A percentile compares a stretch with the other conserved stretches of the same genome.
Evolutionary conservation across 2,797 vertebrate genomes (phyloP).

Genomic region (Sarcophilus harrisii): DNA sequence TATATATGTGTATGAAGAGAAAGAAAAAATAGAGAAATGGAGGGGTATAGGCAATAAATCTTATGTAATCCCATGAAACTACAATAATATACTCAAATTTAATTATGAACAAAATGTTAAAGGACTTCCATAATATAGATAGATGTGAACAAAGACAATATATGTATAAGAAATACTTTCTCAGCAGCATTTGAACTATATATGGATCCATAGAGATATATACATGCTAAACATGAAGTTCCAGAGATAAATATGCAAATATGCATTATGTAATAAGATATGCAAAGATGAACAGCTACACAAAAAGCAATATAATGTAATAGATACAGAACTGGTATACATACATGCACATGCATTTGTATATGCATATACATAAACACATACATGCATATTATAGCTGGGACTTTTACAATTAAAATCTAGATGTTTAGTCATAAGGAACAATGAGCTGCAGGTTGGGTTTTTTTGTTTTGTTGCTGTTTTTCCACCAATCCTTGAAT

Average conservation of each 20-base stretch:
- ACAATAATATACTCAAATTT: background rate
- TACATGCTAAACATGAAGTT: background rate
- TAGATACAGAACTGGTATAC: background rate
- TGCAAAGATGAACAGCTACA: no score
- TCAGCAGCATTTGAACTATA: background rate
- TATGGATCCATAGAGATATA: background rate
- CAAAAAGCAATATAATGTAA: background rate
- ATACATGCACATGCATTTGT: background rate
- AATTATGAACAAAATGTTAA: background rate
- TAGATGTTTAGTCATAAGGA: background rate
- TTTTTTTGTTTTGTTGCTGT: background rate
- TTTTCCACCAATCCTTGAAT: background rate
- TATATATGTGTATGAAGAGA: background rate
- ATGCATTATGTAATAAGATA: background rate
- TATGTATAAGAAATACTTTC: background rate
- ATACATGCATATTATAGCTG: background rate
- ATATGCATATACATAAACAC: background rate
- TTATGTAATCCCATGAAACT: background rate
- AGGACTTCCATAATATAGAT: background rate
- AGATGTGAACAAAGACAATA: background rate
- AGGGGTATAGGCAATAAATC: background rate
- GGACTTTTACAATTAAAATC: background rate
- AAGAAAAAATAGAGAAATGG: background rate
- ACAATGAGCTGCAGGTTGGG: background rate
- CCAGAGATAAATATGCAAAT: background rate